Evolutionary conservation across 2,113 vertebrate species (phyloP).

Genomic region (Montifringilla adamsi): DNA sequence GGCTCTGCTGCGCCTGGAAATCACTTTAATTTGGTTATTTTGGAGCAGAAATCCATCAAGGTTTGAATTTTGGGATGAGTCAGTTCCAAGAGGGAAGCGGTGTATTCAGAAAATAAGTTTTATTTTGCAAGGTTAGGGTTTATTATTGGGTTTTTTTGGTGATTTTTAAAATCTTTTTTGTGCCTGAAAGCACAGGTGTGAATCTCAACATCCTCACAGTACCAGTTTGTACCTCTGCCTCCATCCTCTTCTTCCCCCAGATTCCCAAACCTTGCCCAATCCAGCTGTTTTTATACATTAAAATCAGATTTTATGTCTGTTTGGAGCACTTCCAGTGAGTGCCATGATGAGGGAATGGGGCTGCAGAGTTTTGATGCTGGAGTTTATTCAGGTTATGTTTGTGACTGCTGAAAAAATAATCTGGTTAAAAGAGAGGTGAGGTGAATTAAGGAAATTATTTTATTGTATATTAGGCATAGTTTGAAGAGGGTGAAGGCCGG

Average conservation of each 20-base stretch:
- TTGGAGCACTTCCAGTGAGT: background rate
- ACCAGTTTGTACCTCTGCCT: background rate
- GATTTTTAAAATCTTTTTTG: background rate
- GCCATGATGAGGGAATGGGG: background rate
- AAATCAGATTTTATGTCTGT: background rate
- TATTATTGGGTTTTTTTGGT: background rate
- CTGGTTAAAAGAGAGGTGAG: background rate
- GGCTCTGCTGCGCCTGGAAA: background rate
- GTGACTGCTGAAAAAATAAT: background rate
- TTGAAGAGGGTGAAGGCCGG: background rate
- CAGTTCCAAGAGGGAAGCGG: fast-evolving
- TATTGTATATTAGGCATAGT: fast-evolving
- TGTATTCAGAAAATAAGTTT: background rate
- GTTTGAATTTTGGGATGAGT: background rate
- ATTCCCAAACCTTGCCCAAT: background rate
- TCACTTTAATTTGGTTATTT: background rate
- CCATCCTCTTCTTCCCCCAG: background rate
- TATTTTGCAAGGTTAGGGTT: background rate
- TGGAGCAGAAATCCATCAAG: background rate
- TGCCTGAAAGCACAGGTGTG: background rate
- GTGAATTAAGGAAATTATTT: background rate
- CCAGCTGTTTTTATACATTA: background rate
- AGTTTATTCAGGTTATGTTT: background rate
- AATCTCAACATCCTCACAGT: background rate
- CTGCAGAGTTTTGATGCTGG: background rate